phyloP scores from a whole-genome alignment of 2,888 invertebrate species.

The Heliconius aoede region DNA sequence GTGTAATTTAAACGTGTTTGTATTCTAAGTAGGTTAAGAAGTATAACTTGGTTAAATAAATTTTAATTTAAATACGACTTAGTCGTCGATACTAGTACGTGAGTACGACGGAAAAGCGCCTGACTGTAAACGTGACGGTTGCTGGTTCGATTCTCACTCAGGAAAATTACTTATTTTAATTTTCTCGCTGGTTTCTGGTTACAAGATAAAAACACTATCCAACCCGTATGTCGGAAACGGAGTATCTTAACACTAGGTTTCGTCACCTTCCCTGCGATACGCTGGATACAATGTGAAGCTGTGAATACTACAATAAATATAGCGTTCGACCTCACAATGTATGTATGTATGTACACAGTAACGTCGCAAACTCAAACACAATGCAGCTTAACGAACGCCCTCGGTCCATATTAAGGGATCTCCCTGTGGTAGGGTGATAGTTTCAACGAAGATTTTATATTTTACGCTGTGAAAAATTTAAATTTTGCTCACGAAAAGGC shows the following conservation, averaged over 20 bases:
- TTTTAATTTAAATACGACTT: background rate
- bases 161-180: background rate
- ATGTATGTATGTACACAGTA: slow-evolving; percentile 2
- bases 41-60: background rate
- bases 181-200: background rate
- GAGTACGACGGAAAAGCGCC: no score
- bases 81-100: no score
- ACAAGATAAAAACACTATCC: background rate
- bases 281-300: background rate
- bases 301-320: background rate
- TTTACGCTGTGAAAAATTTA: slow-evolving; percentile 20
- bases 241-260: background rate
- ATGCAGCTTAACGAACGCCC: slow-evolving; percentile 44
- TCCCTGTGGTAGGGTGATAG: slow-evolving; percentile 33
- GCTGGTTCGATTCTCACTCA: background rate
- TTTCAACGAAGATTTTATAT: slow-evolving; percentile 34
- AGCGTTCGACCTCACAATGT: background rate
- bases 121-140: background rate
- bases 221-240: background rate
- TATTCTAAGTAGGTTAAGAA: background rate
- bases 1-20: background rate
- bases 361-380: slow-evolving; percentile 38
- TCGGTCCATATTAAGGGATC: slow-evolving; percentile 28
- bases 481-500: slow-evolving; percentile 27
- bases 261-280: background rate